Evolutionary conservation across 1,140 invertebrate species (phyloP).

Genomic region (Ips nitidus): DNA sequence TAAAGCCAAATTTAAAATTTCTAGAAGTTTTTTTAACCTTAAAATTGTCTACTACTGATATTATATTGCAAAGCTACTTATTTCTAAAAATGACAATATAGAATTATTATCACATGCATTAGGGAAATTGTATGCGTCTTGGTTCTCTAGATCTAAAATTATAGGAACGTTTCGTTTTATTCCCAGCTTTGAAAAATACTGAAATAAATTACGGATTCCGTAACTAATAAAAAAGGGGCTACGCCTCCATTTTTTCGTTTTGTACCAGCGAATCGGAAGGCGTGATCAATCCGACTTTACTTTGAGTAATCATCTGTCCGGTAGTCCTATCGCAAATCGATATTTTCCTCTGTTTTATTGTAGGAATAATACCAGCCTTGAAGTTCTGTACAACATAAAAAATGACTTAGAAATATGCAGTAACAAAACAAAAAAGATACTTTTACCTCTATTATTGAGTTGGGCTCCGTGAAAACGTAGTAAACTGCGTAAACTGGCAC

Average conservation of each 20-base stretch:
- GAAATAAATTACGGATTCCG: too few relatives aligned
- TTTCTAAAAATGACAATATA: too few relatives aligned
- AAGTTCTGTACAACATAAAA: slow-evolving; percentile 54
- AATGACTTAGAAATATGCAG: background rate
- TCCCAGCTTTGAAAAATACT: too few relatives aligned
- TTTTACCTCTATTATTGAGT: slow-evolving; percentile 57
- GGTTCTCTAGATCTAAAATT: too few relatives aligned
- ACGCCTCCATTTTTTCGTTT: slow-evolving; percentile 15
- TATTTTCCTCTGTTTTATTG: slow-evolving; percentile 55
- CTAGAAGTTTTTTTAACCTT: too few relatives aligned
- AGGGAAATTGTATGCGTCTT: too few relatives aligned
- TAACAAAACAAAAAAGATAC: slow-evolving; percentile 1
- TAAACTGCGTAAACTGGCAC: slow-evolving; percentile 70
- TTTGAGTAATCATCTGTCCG: slow-evolving; percentile 56
- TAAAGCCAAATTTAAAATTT: too few relatives aligned
- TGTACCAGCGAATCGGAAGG: slow-evolving; percentile 33
- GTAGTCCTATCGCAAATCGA: slow-evolving; percentile 53
- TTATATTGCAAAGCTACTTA: too few relatives aligned
- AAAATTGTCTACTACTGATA: too few relatives aligned
- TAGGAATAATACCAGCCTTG: slow-evolving; percentile 54
- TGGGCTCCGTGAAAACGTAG: slow-evolving; percentile 55
- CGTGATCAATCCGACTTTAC: slow-evolving; percentile 46
- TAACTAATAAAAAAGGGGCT: background rate
- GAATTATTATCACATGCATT: too few relatives aligned
- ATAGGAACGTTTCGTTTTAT: too few relatives aligned